Evolutionary conservation across 2,113 vertebrate species (phyloP).

Genomic region (Ibidorhyncha struthersii): DNA sequence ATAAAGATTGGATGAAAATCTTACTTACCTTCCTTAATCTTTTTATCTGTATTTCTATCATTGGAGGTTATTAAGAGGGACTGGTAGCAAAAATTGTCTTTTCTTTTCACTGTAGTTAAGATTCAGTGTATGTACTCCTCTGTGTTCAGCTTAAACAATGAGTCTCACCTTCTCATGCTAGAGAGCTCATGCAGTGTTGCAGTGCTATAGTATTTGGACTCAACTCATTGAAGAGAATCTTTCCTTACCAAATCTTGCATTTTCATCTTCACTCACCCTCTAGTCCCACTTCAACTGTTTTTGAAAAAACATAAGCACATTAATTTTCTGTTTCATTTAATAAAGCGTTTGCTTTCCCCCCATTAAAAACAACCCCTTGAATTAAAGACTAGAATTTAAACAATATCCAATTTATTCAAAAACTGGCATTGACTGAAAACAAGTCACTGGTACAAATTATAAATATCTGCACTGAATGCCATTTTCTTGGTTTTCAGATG

Average conservation of each 20-base stretch:
- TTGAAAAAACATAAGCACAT: not conserved
- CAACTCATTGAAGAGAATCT: not conserved
- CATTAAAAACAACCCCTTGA: not conserved
- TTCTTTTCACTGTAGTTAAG: not conserved
- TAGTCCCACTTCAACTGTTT: not conserved
- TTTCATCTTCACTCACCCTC: not conserved
- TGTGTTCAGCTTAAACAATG: not conserved
- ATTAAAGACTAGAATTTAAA: not conserved
- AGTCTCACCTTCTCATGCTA: not conserved
- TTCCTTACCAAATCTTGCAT: not conserved
- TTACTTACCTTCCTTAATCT: not conserved
- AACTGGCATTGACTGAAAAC: not conserved
- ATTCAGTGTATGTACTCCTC: not conserved
- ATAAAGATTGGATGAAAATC: not conserved
- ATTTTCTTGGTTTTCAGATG: not conserved
- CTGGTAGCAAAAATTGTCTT: not conserved
- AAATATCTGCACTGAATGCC: not conserved
- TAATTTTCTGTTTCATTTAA: not conserved
- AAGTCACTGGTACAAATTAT: not conserved
- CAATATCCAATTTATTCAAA: not conserved
- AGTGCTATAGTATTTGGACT: not conserved
- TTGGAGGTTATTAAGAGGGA: not conserved
- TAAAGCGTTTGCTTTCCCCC: not conserved
- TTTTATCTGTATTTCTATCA: not conserved
- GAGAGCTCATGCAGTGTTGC: fast-evolving